Conservation (phyloP, 2,113 vertebrate genomes). For the Proterorhinus semilunaris region DNA sequence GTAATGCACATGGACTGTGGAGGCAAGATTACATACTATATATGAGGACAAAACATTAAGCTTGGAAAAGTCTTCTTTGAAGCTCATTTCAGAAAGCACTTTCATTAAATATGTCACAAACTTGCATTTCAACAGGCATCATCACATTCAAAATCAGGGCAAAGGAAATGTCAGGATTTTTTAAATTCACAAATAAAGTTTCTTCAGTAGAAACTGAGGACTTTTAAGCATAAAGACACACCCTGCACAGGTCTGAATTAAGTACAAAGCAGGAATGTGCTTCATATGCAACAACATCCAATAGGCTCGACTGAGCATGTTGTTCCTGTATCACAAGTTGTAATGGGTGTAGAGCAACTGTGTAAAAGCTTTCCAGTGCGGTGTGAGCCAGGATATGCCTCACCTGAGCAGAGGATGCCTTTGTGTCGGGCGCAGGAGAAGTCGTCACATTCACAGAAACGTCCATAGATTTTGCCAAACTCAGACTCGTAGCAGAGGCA, state of each 20-base stretch:
- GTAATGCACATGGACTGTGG: conserved; percentile 3
- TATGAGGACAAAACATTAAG: not conserved
- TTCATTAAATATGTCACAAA: not conserved
- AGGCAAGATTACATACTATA: not conserved
- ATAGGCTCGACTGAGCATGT: not conserved
- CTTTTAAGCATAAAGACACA: conserved; percentile 20
- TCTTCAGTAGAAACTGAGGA: not conserved
- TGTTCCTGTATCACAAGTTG: not conserved
- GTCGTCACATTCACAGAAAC: conserved; percentile 95
- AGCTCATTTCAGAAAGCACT: not conserved
- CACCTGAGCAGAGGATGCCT: conserved; percentile 96
- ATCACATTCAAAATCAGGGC: not conserved
- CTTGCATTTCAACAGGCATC: not conserved
- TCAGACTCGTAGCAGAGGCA: conserved; percentile 94
- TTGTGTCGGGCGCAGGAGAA: conserved; percentile 96
- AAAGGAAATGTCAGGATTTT: not conserved
- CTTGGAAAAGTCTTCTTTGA: not conserved
- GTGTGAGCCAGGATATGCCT: not conserved
- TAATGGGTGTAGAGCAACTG: not conserved
- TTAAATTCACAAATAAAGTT: not conserved
- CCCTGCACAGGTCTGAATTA: conserved; percentile 35
- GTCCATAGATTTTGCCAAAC: conserved; percentile 94
- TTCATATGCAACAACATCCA: not conserved
- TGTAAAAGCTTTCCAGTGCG: not conserved
- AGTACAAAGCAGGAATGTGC: conserved; percentile 1